Evolutionary conservation across 2,113 vertebrate genomes (phyloP).

Genomic region (Jaculus jaculus): DNA sequence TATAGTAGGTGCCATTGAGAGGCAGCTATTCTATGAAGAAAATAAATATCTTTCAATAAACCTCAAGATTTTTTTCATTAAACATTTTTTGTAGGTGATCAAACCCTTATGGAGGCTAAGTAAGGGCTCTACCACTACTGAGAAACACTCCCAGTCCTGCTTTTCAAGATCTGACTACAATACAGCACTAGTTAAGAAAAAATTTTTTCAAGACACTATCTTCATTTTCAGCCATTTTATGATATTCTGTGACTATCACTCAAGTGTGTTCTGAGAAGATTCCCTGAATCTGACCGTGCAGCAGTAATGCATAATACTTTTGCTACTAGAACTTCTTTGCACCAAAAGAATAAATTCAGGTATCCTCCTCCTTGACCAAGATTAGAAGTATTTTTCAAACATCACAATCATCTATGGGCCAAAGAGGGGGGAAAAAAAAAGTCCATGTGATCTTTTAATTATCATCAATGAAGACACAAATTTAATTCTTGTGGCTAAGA

Average conservation of each 20-base stretch:
- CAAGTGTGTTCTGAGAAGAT: background rate
- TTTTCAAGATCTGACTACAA: slow-evolving; percentile 20
- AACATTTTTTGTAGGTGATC: background rate
- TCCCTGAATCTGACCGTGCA: background rate
- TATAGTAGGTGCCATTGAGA: background rate
- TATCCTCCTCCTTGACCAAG: background rate
- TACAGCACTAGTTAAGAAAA: slow-evolving; percentile 10
- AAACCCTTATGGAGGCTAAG: background rate
- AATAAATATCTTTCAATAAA: slow-evolving; percentile 32
- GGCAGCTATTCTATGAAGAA: slow-evolving; percentile 15
- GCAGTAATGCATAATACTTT: background rate
- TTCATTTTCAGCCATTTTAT: background rate
- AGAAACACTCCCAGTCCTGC: background rate
- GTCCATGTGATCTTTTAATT: background rate
- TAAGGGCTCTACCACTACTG: background rate
- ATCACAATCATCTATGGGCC: background rate
- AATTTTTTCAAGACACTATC: slow-evolving; percentile 13
- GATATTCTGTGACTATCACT: background rate
- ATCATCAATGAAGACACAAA: slow-evolving; percentile 30
- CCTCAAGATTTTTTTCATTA: background rate
- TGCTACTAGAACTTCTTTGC: background rate
- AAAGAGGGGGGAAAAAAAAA: background rate
- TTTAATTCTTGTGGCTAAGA: background rate
- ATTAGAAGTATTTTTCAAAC: background rate
- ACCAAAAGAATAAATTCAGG: slow-evolving; percentile 16